phyloP scores from a whole-genome alignment of 2,797 vertebrate genomes.

The Manis pentadactyla region DNA sequence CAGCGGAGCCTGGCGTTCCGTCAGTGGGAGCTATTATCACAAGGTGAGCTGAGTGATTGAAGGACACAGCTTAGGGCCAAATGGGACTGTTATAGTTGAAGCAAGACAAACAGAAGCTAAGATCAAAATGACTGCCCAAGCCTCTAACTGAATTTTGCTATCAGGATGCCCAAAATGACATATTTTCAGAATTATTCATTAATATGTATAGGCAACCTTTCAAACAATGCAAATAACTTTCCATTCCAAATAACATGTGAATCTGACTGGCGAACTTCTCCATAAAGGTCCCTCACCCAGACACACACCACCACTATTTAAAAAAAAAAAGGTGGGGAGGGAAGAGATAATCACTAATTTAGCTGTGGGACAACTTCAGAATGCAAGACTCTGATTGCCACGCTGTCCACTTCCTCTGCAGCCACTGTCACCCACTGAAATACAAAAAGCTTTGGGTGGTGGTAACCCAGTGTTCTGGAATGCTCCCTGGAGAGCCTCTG shows the following conservation, averaged over 20 bases:
- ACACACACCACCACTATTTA: background rate
- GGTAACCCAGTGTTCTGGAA: background rate
- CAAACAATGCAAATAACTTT: background rate
- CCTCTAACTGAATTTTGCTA: background rate
- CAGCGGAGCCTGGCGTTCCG: background rate
- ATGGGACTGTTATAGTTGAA: background rate
- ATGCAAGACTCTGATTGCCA: background rate
- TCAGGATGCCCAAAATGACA: background rate
- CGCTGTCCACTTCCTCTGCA: background rate
- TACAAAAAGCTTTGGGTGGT: background rate
- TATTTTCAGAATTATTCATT: background rate
- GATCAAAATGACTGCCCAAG: background rate
- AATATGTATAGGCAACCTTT: background rate
- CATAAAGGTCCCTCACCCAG: background rate
- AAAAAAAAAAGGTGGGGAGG: background rate
- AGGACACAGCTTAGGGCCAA: background rate
- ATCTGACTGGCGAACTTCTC: background rate
- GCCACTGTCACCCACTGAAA: background rate
- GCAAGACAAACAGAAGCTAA: background rate
- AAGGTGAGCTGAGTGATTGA: background rate
- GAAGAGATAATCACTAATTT: background rate
- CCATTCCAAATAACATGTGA: background rate
- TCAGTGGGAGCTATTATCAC: no score
- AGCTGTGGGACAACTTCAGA: background rate
- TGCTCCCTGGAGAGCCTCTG: background rate